Evolutionary conservation across 2,888 invertebrate genomes (phyloP).

Genomic region (Nephrotoma guestfalica): DNA sequence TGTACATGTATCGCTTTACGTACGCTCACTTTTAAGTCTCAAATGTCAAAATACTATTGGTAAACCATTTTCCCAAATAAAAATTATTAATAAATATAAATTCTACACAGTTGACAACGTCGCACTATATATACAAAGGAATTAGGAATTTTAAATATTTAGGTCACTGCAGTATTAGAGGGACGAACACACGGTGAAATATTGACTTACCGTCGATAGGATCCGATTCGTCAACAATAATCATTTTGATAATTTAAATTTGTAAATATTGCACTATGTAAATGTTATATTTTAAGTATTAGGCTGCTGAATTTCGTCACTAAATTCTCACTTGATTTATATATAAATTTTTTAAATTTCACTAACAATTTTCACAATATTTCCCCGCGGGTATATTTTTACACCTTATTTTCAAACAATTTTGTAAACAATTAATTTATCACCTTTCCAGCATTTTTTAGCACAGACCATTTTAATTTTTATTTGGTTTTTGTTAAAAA

Average conservation of each 20-base stretch:
- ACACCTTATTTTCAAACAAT: background rate
- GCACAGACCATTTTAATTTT: background rate
- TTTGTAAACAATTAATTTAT: background rate
- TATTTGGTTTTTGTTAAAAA: background rate
- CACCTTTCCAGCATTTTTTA: background rate
- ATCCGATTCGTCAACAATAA: conserved; percentile 80
- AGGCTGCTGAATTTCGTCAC: background rate
- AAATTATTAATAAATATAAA: background rate
- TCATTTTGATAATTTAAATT: conserved; percentile 42
- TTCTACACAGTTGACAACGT: background rate
- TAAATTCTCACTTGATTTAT: background rate
- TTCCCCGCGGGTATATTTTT: background rate
- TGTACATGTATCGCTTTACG: too few species aligned
- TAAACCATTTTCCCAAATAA: too few species aligned
- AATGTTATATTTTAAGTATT: background rate
- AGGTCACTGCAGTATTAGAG: too few species aligned
- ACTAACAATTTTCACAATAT: background rate
- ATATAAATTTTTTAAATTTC: background rate
- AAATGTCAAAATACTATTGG: too few species aligned
- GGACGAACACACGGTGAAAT: too few species aligned
- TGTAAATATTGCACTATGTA: background rate
- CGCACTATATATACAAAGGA: background rate
- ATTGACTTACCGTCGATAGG: conserved; percentile 68
- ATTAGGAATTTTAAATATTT: background rate
- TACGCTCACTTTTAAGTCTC: too few species aligned